Conservation (phyloP, 1,140 invertebrate genomes). For the Dinothrombium tinctorium region DNA sequence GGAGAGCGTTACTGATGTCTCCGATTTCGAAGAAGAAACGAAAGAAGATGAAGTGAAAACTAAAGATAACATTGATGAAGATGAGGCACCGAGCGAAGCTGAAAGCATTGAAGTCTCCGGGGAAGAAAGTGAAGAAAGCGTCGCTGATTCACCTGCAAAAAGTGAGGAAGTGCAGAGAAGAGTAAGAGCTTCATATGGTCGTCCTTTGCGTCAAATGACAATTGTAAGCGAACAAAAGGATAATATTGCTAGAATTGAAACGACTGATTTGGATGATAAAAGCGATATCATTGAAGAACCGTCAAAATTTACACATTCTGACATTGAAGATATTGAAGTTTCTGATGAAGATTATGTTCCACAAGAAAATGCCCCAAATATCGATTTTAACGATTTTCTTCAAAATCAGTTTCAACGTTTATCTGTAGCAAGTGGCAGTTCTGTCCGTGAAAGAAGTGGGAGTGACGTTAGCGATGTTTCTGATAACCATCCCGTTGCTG, state of each 20-base stretch:
- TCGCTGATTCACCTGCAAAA: neutral
- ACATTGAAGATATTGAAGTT: no score
- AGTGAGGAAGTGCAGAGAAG: neutral
- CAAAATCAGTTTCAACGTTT: no score
- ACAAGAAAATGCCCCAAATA: no score
- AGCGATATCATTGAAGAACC: constrained; percentile 1
- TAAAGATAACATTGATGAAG: neutral
- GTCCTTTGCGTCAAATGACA: neutral
- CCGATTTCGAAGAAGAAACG: neutral
- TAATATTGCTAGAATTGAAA: neutral
- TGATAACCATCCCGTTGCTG: no score
- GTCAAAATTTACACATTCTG: no score
- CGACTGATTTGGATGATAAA: neutral
- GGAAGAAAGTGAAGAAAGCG: neutral
- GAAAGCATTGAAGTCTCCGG: neutral
- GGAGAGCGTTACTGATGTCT: no score
- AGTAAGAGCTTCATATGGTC: neutral
- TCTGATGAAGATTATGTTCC: no score
- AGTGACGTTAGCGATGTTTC: no score
- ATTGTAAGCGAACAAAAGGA: neutral
- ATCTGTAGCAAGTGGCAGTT: no score
- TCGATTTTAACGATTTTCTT: no score
- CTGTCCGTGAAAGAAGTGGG: no score
- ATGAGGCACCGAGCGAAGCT: neutral
- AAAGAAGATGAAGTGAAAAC: neutral